Evolutionary conservation across 2,797 vertebrate species (phyloP).

Genomic region (Enteromius fasciolatus): DNA sequence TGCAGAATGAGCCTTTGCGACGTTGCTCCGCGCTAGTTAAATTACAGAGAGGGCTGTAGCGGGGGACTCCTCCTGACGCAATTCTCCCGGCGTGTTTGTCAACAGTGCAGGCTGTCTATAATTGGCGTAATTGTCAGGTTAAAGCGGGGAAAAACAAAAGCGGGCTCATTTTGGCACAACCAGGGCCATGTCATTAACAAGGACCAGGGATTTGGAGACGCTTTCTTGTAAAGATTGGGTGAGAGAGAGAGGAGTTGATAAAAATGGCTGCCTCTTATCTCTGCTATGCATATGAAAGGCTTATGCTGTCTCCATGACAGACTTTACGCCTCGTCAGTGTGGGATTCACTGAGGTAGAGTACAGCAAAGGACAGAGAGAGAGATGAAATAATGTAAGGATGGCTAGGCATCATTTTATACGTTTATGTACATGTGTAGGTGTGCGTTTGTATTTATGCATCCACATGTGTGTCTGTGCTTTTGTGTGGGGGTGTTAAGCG

Average conservation of each 20-base stretch:
- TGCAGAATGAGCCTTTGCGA: slow-evolving; percentile 65
- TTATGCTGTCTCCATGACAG: slow-evolving; percentile 81
- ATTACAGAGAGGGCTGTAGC: slow-evolving; percentile 74
- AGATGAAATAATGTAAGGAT: slow-evolving; percentile 73
- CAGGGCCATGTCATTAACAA: slow-evolving; percentile 73
- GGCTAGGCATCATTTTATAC: slow-evolving; percentile 70
- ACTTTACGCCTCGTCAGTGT: slow-evolving; percentile 75
- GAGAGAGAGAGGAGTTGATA: slow-evolving; percentile 62
- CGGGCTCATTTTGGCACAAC: slow-evolving; percentile 68
- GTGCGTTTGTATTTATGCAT: slow-evolving; percentile 40
- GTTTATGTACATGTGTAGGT: slow-evolving; percentile 59
- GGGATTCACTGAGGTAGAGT: slow-evolving; percentile 78
- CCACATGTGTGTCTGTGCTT: slow-evolving; percentile 48
- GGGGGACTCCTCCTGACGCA: slow-evolving; percentile 66
- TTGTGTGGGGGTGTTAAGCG: slow-evolving; percentile 52
- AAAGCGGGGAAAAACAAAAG: slow-evolving; percentile 66
- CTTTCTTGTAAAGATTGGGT: slow-evolving; percentile 66
- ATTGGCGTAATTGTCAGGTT: slow-evolving; percentile 80
- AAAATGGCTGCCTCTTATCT: slow-evolving; percentile 85
- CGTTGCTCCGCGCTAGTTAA: slow-evolving; percentile 72
- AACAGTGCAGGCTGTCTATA: slow-evolving; percentile 73
- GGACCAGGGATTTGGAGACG: slow-evolving; percentile 75
- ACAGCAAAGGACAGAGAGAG: slow-evolving; percentile 63
- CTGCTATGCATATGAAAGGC: slow-evolving; percentile 83
- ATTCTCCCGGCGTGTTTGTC: slow-evolving; percentile 76